These are phyloP conservation scores for Xiphorhynchus erythropygius DNA, from an alignment of 2,797 vertebrate species.

Conservation along the genomic window DNA sequence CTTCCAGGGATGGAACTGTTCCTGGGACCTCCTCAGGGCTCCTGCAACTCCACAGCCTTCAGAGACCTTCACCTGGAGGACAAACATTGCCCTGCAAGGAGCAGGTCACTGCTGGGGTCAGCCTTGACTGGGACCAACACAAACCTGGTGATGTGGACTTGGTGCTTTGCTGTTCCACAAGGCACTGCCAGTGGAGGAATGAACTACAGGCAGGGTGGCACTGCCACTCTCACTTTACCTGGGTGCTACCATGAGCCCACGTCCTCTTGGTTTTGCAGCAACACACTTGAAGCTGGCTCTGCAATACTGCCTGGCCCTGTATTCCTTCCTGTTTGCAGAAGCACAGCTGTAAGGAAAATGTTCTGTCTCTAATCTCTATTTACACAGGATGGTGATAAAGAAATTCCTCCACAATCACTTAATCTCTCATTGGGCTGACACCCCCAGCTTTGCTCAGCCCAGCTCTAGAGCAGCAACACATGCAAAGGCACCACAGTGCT, in stretches of 20 bases:
- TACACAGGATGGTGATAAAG: constrained; percentile 56
- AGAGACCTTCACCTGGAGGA: background rate
- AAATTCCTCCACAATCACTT: constrained; percentile 57
- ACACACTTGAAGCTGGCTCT: background rate
- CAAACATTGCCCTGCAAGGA: background rate
- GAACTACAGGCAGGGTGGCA: background rate
- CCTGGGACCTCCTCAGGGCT: background rate
- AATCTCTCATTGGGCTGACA: constrained; percentile 39
- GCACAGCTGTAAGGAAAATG: constrained; percentile 12
- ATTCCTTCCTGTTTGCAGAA: background rate
- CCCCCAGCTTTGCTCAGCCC: background rate
- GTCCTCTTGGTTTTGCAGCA: background rate
- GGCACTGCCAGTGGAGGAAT: background rate
- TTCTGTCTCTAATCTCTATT: constrained; percentile 49
- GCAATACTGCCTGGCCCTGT: background rate
- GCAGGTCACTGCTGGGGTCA: background rate
- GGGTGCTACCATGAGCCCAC: accelerated
- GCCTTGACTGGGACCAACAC: background rate
- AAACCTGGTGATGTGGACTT: background rate
- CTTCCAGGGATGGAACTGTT: background rate
- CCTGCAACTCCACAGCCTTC: background rate
- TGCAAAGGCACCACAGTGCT: background rate
- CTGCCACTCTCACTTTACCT: background rate
- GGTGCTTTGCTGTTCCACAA: background rate
- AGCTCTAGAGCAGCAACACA: background rate